These are phyloP conservation scores for Bothrops jararaca DNA, from an alignment of 2,113 vertebrate species.

Conservation along the genomic window DNA sequence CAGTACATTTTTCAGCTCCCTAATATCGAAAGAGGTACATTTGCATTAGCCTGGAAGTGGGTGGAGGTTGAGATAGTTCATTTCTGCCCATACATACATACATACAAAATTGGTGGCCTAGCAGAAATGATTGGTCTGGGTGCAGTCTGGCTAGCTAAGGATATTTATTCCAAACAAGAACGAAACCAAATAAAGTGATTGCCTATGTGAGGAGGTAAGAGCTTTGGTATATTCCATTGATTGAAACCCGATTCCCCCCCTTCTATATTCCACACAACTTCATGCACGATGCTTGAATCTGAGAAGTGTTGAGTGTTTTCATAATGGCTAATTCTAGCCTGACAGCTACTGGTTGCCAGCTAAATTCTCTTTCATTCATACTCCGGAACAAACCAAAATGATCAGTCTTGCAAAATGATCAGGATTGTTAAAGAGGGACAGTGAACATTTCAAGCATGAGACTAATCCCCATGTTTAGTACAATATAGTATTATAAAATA, in stretches of 20 bases:
- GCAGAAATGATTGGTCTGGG: background rate
- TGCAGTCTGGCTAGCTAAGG: background rate
- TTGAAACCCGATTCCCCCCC: background rate
- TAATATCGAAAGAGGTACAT: background rate
- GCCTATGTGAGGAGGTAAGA: background rate
- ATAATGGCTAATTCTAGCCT: background rate
- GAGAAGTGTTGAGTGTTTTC: background rate
- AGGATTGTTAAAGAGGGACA: background rate
- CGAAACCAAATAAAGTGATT: background rate
- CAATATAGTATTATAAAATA: background rate
- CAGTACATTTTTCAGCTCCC: background rate
- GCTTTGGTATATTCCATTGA: background rate
- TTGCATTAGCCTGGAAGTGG: background rate
- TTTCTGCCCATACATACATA: background rate
- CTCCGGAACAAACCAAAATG: background rate
- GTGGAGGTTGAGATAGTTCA: background rate
- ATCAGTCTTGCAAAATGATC: background rate
- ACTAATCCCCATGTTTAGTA: background rate
- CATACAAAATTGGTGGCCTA: background rate
- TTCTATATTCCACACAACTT: background rate
- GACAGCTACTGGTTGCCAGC: background rate
- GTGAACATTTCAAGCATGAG: background rate
- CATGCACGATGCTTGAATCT: background rate
- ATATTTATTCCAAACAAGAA: background rate
- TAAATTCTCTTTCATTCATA: background rate